Conservation (phyloP, 2,888 invertebrate species). For the Sphecodes monilicornis region DNA sequence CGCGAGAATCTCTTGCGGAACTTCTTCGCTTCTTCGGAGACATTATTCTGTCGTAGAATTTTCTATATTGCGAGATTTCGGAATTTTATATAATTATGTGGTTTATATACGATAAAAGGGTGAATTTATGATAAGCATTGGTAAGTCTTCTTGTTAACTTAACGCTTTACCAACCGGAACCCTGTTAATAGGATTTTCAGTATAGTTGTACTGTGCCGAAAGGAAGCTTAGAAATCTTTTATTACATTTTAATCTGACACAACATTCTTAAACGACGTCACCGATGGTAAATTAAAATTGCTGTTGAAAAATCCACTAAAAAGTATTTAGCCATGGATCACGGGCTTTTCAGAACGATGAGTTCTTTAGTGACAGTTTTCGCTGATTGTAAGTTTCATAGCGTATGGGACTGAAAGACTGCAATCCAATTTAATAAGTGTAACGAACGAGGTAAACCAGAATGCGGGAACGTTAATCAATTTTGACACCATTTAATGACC, state of each 20-base stretch:
- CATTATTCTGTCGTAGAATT: neutral
- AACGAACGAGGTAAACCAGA: neutral
- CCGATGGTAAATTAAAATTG: too few relatives aligned
- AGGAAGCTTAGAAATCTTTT: neutral
- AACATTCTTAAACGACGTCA: neutral
- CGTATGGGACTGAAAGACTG: neutral
- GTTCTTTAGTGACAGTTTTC: neutral
- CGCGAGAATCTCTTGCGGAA: neutral
- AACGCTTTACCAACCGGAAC: neutral
- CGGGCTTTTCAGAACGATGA: neutral
- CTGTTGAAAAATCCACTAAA: too few relatives aligned
- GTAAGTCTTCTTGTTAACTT: neutral
- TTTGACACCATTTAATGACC: neutral
- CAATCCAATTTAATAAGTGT: neutral
- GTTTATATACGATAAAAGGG: neutral
- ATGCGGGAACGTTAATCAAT: neutral
- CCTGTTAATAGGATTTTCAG: neutral
- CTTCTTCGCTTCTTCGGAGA: neutral
- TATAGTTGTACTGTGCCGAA: neutral
- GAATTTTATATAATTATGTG: neutral
- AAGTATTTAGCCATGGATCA: too few relatives aligned
- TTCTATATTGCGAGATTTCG: neutral
- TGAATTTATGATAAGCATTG: neutral
- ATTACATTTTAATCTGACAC: neutral
- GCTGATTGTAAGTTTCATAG: neutral